Conservation (phyloP, 2,888 invertebrate species). For the Lissocephala sabroskyi region DNA sequence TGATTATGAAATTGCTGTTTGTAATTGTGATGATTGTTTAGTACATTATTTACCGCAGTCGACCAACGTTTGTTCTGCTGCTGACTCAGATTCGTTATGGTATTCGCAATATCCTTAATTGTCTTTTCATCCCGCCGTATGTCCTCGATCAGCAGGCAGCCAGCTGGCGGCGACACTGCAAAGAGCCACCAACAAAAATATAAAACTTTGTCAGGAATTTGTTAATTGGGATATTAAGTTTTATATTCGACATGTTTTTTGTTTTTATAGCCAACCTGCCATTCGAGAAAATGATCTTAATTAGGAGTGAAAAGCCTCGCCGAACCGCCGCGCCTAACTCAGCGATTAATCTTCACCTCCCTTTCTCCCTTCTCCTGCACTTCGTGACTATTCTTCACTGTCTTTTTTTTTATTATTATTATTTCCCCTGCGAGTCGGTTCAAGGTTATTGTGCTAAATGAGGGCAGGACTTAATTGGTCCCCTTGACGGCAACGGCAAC, state of each 20-base stretch:
- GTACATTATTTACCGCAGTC: slow-evolving; percentile 72
- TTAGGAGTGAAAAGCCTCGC: no score
- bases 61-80: slow-evolving; percentile 74
- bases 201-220: no score
- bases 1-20: slow-evolving; percentile 30
- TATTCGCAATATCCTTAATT: slow-evolving; percentile 86
- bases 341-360: no score
- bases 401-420: no score
- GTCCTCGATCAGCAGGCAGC: slow-evolving; percentile 70
- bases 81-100: slow-evolving; percentile 80
- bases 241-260: no score
- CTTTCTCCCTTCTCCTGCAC: no score
- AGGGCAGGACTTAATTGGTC: slow-evolving; percentile 64
- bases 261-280: no score
- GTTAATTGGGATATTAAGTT: slow-evolving; percentile 1
- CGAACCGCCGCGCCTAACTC: no score
- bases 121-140: slow-evolving; percentile 80
- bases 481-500: slow-evolving; percentile 43
- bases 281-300: no score
- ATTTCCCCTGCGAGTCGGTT: slow-evolving; percentile 53
- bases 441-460: slow-evolving; percentile 67
- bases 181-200: slow-evolving; percentile 8
- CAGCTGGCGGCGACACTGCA: slow-evolving; percentile 61
- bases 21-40: slow-evolving; percentile 64
- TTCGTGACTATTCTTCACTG: no score